Base-by-base conservation (phyloP, 2,888 invertebrate species). In the Hemicrepidius hirtus region DNA sequence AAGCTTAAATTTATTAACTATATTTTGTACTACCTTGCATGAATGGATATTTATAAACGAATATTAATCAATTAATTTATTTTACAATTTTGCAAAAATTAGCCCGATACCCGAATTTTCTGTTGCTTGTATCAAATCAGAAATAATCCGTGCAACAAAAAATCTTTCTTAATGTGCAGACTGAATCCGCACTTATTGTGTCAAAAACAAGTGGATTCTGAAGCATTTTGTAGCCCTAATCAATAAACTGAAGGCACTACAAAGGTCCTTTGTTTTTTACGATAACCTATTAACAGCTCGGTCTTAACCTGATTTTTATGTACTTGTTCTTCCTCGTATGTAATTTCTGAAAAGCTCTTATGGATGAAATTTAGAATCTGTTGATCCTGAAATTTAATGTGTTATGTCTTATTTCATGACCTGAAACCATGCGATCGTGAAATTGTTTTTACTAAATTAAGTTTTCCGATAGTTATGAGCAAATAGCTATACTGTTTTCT, bases 231-330 rank as follows among this genome's bases (percentile, higher is more conserved):
- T 24, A n/a, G 20, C 21, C 49, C 5, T 20, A 49, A 49, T 49
- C 49, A 20, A 49, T 49, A 49, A 49, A 10, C 49, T 49, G 10
- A 49, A 21, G 18, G 49, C 49, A 24, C 49, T 24, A 24, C 21
- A 49, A 49, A 49, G 12, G 7, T 20, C 49, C 24, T 24, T 49
- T 24, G 20, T 49, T 49, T 49, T 44, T 18, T 24, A 49, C 9
- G 49, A 5, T 49, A 24, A 6, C 24, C 24, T 24, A 49, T 49
- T 49, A 24, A 12, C 21, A 12, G 49, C 21, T 20, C 9, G 18
- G 18, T 46, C 16, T 37, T 37, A 37, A 37, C 37, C n/a, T 37
- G 7, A 10, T n/a, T n/a, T 37, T 24, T 24, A 24, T 24, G 24
- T 24, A 24, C 24, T 24, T 24, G 2, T 2, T 5, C 24, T 24